phyloP scores from a whole-genome alignment of 2,113 vertebrate genomes.

The Puffinus mauretanicus region DNA sequence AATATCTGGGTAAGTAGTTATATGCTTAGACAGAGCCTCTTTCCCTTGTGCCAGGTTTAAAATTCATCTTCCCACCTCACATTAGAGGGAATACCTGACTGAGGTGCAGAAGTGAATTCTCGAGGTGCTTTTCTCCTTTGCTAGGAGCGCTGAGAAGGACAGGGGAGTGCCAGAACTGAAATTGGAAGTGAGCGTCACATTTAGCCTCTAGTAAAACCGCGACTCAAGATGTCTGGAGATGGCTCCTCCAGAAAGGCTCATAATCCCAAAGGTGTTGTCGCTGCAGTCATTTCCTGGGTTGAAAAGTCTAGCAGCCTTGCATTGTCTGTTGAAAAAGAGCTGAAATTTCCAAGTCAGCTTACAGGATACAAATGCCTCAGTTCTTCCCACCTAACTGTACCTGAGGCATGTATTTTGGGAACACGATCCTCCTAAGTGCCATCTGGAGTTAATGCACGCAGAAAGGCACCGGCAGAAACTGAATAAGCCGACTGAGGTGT shows the following conservation, averaged over 20 bases:
- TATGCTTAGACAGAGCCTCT: not conserved
- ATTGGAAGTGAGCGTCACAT: not conserved
- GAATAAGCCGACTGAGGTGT: not conserved
- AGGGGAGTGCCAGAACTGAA: not conserved
- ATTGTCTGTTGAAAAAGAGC: not conserved
- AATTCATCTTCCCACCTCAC: not conserved
- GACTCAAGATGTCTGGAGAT: not conserved
- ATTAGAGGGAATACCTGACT: not conserved
- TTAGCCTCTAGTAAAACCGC: not conserved
- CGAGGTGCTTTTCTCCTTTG: not conserved
- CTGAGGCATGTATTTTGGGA: not conserved
- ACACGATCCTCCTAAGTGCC: not conserved
- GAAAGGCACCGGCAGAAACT: accelerated
- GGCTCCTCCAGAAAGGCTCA: not conserved
- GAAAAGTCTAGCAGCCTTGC: not conserved
- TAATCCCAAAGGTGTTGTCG: not conserved
- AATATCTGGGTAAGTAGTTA: not conserved
- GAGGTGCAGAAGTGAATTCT: not conserved
- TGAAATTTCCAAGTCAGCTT: not conserved
- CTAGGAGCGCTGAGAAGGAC: not conserved
- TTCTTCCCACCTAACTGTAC: not conserved
- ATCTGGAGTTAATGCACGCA: not conserved
- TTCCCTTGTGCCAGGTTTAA: not conserved
- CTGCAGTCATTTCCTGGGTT: not conserved
- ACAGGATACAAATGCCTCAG: not conserved